These are phyloP conservation scores for Hippocampus comes DNA, from an alignment of 2,113 vertebrate genomes.

Conservation along the genomic window DNA sequence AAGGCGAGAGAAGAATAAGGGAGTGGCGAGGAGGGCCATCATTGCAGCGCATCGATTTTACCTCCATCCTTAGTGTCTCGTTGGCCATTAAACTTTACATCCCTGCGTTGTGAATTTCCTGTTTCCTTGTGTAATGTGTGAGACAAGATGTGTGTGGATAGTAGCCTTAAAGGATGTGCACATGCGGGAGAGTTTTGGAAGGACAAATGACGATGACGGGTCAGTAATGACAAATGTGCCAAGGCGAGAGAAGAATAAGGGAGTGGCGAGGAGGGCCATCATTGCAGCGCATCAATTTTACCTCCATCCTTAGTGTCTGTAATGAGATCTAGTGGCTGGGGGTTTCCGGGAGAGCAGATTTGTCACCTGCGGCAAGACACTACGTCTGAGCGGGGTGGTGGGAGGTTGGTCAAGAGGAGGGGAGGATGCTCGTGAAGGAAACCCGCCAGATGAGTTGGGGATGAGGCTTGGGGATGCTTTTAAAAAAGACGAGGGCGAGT, in stretches of 20 bases:
- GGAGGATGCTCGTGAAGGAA: not conserved
- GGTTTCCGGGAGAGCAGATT: constrained; percentile 36
- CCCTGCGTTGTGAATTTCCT: not conserved
- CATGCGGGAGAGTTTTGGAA: not conserved
- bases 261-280: constrained; percentile 21
- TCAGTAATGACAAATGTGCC: not conserved
- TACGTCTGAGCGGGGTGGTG: not conserved
- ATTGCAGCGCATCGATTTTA: constrained; percentile 40
- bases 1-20: constrained; percentile 15
- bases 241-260: constrained; percentile 15
- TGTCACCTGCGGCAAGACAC: constrained; percentile 41
- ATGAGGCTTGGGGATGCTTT: constrained; percentile 1
- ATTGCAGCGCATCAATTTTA: constrained; percentile 40
- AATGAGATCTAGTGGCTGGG: constrained; percentile 50
- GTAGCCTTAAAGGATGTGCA: not conserved
- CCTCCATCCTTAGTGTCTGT: constrained; percentile 25
- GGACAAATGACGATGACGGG: not conserved
- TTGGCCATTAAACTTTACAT: not conserved
- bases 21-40: constrained; percentile 21
- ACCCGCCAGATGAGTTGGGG: not conserved
- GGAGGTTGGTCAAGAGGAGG: constrained; percentile 14
- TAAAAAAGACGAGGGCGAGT: not conserved
- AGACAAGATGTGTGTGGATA: not conserved
- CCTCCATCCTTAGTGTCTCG: constrained; percentile 21
- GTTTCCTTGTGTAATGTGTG: not conserved